Percentiles rank a stretch among this genome's conserved stretches.
These are phyloP conservation scores for Mionectes macconnelli DNA, from an alignment of 2,113 vertebrate species.

Conservation along the genomic window DNA sequence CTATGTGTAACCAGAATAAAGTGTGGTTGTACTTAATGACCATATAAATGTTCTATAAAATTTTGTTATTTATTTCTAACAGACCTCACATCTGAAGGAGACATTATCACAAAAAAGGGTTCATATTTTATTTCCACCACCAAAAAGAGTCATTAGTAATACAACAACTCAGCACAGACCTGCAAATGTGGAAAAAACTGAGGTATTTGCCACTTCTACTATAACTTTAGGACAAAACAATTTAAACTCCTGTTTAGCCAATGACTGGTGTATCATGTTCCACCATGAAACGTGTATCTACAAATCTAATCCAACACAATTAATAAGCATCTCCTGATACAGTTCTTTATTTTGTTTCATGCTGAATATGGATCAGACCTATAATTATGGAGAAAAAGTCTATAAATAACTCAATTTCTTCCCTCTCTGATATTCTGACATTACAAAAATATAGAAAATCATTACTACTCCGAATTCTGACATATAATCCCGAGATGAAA, in stretches of 20 bases:
- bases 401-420: constrained; percentile 8
- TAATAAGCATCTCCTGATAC: background rate
- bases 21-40: background rate
- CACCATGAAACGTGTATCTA: background rate
- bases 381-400: background rate
- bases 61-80: background rate
- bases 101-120: background rate
- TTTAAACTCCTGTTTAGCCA: background rate
- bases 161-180: background rate
- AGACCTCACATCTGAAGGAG: background rate
- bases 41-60: background rate
- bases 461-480: background rate
- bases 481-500: background rate
- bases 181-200: background rate
- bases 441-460: background rate
- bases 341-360: background rate
- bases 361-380: background rate
- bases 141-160: background rate
- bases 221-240: background rate
- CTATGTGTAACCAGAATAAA: background rate
- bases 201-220: background rate
- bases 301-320: background rate
- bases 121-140: background rate
- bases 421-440: background rate
- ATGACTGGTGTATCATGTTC: background rate